Base-by-base conservation (phyloP, 2,888 invertebrate species). In the Lepidochrysops patricia region DNA sequence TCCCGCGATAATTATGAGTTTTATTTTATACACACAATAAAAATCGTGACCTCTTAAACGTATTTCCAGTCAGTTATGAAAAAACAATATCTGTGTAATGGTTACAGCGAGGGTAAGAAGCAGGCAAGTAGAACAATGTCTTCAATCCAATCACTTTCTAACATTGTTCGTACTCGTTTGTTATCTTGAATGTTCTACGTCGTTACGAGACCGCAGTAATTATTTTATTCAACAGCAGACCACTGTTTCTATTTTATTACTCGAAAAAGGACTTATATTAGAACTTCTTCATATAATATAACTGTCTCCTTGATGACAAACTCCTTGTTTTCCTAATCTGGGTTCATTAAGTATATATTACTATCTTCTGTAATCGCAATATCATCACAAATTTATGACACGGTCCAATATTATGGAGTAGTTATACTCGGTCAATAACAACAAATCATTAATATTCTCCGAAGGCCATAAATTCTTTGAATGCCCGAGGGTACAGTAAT, bases 391-490 rank as follows among this genome's bases (percentile, higher is more conserved):
- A 43, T 43, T 43, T 43, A 43, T 43, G 43, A 43, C 43, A 29
- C 12, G 43, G 43, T 9, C 6, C 19, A 23, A 19, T 43, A 43
- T 43, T 19, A 19, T 43, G 43, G 12, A 43, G 27, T 27, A 52
- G 26, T 27, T 50, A 7, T 26, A n/a, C 9, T 27, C 13, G 27
- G 52, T n/a, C 52, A 26, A 52, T 52, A 52, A 52, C 27, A 52
- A 52, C 52, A 52, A 52, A 52, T 52, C 52, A 27, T 27, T 52
- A 52, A 52, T 52, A 52, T 15, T 52, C 52, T 52, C 52, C 27
- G 15, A 52, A 52, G 27, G 52, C 52, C 27, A 52, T 52, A 52
- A 52, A 52, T 52, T 52, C 52, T 52, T 52, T 15, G 52, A 52
- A 27, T 52, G 52, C 52, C 52, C 52, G 7, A 52, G 52, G 52